Base-by-base conservation (phyloP, 1,140 invertebrate genomes). In the Cherax quadricarinatus region DNA sequence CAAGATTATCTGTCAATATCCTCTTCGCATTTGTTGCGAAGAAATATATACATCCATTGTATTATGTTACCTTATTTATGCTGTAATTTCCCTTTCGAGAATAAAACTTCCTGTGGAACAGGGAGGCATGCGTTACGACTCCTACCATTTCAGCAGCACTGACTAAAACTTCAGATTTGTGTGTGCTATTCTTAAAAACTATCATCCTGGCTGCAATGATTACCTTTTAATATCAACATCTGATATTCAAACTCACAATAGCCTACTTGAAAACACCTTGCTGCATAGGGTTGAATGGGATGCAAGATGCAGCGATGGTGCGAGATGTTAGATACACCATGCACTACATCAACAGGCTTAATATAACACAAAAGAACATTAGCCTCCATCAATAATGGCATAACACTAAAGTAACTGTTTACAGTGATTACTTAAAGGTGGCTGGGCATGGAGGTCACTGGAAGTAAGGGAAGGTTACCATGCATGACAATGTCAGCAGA, bases 321-420 rank as follows among this genome's bases (percentile, higher is more conserved):
- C 18, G 62, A 66, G 62, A 18, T 30, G 24, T 75, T 30, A 75
- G 5, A 75, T 75, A 9, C 21, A 75, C n/a, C 9, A 75, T 75
- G 70, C n/a, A 24, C 70, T 75, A 75, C 30, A 75, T 9, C 12
- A 75, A n/a, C 70, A 75, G 70, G 70, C n/a, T 75, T 75, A 75
- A 7, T 70, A 70, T 21, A 70, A n/a, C 14, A 70, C n/a, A 30
- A 75, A 6, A 75, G 24, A 75, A 75, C 70, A 75, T 9, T 12
- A 30, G 70, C 70, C 70, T 75, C 24, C 16, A 30, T 12, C 24
- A 30, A 5, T 24, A 30, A 75, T 3, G 9, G 24, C 24, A 24
- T 30, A 75, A 75, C 14, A 75, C 70, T 30, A 7, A 21, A n/a
- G 30, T 21, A 12, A 75, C 70, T 75, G n/a, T n/a, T 9, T 30